phyloP scores from a whole-genome alignment of 1,140 invertebrate genomes.

The Drosophila arawakana region DNA sequence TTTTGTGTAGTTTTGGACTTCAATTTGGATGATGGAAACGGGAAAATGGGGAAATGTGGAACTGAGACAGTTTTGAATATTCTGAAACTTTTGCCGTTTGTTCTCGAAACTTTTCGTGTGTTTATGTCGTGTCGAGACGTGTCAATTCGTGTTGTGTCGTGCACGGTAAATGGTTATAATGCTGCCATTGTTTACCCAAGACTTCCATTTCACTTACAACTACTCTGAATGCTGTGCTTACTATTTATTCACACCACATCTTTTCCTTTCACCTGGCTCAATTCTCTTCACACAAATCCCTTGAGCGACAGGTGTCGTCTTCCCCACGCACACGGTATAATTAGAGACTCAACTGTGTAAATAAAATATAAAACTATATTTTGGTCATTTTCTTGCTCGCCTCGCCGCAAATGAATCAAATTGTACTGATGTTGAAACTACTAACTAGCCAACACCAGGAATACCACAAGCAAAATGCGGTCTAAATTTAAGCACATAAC shows the following conservation, averaged over 20 bases:
- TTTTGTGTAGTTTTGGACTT: constrained; percentile 41
- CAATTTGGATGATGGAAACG: background rate
- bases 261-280: background rate
- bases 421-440: background rate
- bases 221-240: background rate
- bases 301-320: constrained; percentile 6
- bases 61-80: background rate
- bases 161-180: constrained; percentile 73
- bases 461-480: background rate
- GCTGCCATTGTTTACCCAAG: constrained; percentile 48
- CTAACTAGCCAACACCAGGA: background rate
- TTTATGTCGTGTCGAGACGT: constrained; percentile 54
- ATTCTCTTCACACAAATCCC: constrained; percentile 13
- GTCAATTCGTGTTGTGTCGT: constrained; percentile 20
- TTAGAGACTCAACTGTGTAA: constrained; percentile 15
- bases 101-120: constrained; percentile 62
- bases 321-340: constrained; percentile 2
- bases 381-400: background rate
- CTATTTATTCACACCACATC: constrained; percentile 1
- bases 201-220: constrained; percentile 44
- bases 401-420: constrained; percentile 3
- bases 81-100: constrained; percentile 51
- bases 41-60: no score
- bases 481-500: background rate
- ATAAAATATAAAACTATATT: constrained; percentile 21